Evolutionary conservation across 2,797 vertebrate species (phyloP).

Genomic region (Passerculus sandwichensis): DNA sequence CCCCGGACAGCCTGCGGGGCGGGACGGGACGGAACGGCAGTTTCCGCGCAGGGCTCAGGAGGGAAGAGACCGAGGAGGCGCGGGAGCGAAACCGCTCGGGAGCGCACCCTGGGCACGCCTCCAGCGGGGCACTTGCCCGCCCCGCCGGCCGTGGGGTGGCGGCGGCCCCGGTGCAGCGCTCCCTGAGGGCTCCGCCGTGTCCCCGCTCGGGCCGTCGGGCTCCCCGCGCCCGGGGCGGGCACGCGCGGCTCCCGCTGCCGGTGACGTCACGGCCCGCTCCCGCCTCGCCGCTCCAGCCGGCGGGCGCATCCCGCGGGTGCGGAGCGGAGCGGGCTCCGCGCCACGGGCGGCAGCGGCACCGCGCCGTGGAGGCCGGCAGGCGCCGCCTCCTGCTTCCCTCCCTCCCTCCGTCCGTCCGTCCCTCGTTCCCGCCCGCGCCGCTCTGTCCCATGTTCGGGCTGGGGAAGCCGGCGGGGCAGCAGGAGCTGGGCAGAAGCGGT

Average conservation of each 20-base stretch:
- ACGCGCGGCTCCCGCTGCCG: not conserved
- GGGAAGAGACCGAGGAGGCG: fast-evolving
- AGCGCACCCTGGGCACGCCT: not conserved
- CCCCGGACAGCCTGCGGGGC: too few relatives aligned
- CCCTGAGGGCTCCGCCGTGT: not conserved
- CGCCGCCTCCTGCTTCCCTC: conserved; percentile 9
- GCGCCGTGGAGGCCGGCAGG: not conserved
- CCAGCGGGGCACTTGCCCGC: not conserved
- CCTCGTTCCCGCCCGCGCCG: not conserved
- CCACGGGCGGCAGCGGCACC: not conserved
- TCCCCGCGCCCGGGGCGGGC: not conserved
- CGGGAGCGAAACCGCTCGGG: not conserved
- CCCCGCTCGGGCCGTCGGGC: not conserved
- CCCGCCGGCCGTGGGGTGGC: fast-evolving
- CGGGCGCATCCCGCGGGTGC: not conserved
- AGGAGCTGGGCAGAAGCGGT: conserved; percentile 28
- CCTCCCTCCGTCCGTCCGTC: not conserved
- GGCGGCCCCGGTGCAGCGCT: fast-evolving
- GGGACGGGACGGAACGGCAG: not conserved
- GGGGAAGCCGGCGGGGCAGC: conserved; percentile 49
- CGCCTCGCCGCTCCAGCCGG: not conserved
- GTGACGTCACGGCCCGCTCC: conserved; percentile 18
- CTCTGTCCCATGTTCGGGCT: conserved; percentile 65
- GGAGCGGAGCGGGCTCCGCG: not conserved
- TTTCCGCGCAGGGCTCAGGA: not conserved